Evolutionary conservation across 1,140 invertebrate genomes (phyloP), one percentile per base, ranked within the genome.

Genomic region (Scaptomyza pallida): DNA sequence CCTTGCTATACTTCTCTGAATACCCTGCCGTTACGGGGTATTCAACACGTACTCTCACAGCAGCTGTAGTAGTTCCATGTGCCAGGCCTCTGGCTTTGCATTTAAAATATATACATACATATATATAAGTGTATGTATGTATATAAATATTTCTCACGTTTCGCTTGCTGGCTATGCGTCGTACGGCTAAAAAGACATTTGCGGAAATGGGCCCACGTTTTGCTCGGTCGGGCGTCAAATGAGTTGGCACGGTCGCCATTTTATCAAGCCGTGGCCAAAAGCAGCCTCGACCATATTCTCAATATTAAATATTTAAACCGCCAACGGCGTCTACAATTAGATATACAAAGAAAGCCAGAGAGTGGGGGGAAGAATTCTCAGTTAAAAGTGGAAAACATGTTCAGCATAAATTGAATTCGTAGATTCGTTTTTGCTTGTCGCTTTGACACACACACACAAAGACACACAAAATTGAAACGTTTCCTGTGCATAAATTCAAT

Each of bases 61-160:
- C 35, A 21, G 30, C 57, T 26, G 23, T 26, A 26, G 17, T 16
- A 30, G 60, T 50, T 30, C 12, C 52, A 62, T 60, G 35, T 69
- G 26, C 35, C 19, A 15, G 70, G 55, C 52, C 57, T 16, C 19
- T 16, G 21, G 5, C 23, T 41, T 67, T 72, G 30, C 75, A 69
- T 85, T 72, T 63, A 79, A 85, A 85, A 83, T 79, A 75, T 85
- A n/a, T n/a, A n/a, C n/a, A n/a, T n/a, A n/a, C n/a, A n/a, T n/a
- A n/a, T n/a, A n/a, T n/a, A n/a, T n/a, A n/a, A n/a, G n/a, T n/a
- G n/a, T n/a, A n/a, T n/a, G n/a, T n/a, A n/a, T n/a, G n/a, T n/a
- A 30, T 30, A 83, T 79, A 75, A 79, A 37, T n/a, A 85, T 85
- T 76, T 69, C 62, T 61, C 72, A 83, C 75, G 55, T 62, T 79